Evolutionary conservation across 2,888 invertebrate species (phyloP), one percentile per base, ranked within the genome.

Genomic region (Epiperipatus broadwayi): DNA sequence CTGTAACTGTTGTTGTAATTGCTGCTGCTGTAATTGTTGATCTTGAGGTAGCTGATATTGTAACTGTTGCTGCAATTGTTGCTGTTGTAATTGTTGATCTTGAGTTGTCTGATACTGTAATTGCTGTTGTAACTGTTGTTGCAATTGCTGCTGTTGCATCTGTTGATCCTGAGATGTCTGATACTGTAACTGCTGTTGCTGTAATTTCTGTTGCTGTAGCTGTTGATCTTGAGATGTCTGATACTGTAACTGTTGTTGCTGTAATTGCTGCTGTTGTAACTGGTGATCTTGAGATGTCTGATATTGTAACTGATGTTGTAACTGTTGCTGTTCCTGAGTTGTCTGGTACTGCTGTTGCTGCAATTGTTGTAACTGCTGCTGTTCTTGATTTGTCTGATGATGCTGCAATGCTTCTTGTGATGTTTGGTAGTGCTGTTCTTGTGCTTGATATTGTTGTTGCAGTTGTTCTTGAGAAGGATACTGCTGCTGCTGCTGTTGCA

Each of bases 341-440:
- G 39, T n/a, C 20, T 30, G 28, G 20, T 66, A 53, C 42, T 63
- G 65, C 43, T 64, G 64, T 44, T 65, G 66, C 39, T 65, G 63
- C 1, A 69, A 63, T 21, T 66, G 54, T 30, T 67, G 58, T 1
- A 67, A 62, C 47, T 69, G 70, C 47, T 68, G 69, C 49, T 27
- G 64, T 53, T 52, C 63, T 36, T 69, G 64, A 22, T 66, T 60
- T 47, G 69, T 62, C 31, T 61, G 69, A 45, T 68, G 68, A 43
- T 68, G 67, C 12, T 63, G 63, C 40, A n/a, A n/a, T n/a, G n/a
- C n/a, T n/a, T n/a, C n/a, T n/a, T n/a, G n/a, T n/a, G n/a, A n/a
- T n/a, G n/a, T n/a, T n/a, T n/a, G n/a, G n/a, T n/a, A n/a, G n/a
- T 68, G 68, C 12, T 66, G 54, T 38, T 66, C 65, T 41, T 66